Base-by-base conservation (phyloP, 2,797 vertebrate genomes). In the Mus caroli region DNA sequence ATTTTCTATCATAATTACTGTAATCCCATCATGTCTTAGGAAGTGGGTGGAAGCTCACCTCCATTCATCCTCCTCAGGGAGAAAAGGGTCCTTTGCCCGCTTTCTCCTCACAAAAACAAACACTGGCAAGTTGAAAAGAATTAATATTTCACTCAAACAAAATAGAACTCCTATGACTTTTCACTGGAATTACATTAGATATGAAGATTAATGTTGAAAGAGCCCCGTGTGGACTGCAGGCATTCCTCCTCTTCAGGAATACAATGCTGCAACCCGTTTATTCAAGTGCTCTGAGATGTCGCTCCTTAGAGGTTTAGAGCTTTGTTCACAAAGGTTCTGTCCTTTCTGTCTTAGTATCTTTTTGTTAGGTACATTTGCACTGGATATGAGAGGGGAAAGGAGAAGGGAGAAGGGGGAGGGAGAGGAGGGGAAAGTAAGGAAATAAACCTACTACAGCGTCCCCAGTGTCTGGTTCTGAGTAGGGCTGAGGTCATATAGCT, bases 121-220 rank as follows among this genome's bases (percentile, higher is more conserved):
- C 15, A 87, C 3, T 93, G 77, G 54, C 79, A 96, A 93, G 34
- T 69, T 86, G 77, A 88, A 96, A 94, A 96, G 67, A 96, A 95
- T 88, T 93, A 86, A 75, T 79, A 88, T 84, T 92, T 83, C 46
- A 96, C 12, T 40, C 15, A 94, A 92, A 90, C 37, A 69, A 93
- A 85, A 94, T 71, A 93, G 90, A 89, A 76, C 60, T 46, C 20
- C n/a, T 83, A 91, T 84, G 89, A 88, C 79, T 88, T 90, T 94
- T 88, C n/a, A 92, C 31, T 92, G 60, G 82, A 88, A 88, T 97
- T 93, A 82, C n/a, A 83, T 69, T 87, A 75, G 56, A 73, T 78
- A 95, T 62, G 92, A 95, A 95, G 90, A 95, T 95, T 88, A 92
- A 94, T 69, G 52, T 89, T 80, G 77, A 78, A 92, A 67, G 54